Base-by-base conservation (phyloP, 2,113 vertebrate species). In the Eurystomus gularis region DNA sequence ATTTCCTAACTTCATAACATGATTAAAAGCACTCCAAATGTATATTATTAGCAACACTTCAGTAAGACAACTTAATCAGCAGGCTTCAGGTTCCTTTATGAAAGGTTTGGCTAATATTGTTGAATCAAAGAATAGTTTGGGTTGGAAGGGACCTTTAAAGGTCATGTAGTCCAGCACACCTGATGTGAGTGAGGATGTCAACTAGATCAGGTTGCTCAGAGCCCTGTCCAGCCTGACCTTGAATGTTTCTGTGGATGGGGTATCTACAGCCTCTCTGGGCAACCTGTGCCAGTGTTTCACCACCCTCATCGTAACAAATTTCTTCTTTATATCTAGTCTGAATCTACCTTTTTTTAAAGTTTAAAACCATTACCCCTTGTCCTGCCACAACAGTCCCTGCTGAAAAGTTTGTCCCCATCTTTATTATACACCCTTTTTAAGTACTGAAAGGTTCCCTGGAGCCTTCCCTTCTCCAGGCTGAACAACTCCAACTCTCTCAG, bases 1-100 rank as follows among this genome's bases (percentile, higher is more conserved):
- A 85, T 95, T 95, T 94, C 61, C 75, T 75, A 64, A 97, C 91
- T 95, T 95, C 66, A 73, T 93, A 71, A 91, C 89, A 82, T 86
- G 77, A 95, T 95, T 94, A 94, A 93, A 97, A 93, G 21, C 48
- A 79, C 52, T 86, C 57, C 25, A 82, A 76, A 81, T n/a, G 14
- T 76, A 8, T 69, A 44, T 88, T 83, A 73, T 84, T 80, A 86
- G 29, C 46, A 77, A 72, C 60, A 24, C 19, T 96, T 92, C 69
- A 64, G 57, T 66, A 73, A 58, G 89, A 84, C 72, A 90, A 26
- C 76, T 96, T 75, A 84, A 93, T 95, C 90, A 77, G 40, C 24
- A 90, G 77, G 46, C 46, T 90, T 65, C 37, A 21, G 49, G 19
- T 51, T 25, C 57, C 46, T 85, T 44, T 66, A 20, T 40, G 77